These are phyloP conservation scores for Erpornis zantholeuca DNA, from an alignment of 2,113 vertebrate species.

Conservation along the genomic window DNA sequence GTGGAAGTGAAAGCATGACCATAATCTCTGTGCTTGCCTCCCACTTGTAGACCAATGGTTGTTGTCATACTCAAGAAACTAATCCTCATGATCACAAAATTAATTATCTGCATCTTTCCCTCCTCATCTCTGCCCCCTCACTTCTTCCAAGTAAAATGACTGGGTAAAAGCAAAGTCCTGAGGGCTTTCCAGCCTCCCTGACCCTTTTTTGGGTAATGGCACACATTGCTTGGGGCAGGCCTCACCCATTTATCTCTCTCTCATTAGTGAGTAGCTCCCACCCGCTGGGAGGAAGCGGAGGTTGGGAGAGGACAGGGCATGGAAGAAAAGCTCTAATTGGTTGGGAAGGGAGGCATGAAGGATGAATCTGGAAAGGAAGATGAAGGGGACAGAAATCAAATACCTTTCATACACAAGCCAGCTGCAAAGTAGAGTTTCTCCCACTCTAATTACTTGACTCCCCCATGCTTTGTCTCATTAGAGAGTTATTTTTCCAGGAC, in stretches of 20 bases:
- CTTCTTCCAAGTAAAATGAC: not conserved
- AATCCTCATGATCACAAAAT: not conserved
- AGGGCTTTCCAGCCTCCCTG: not conserved
- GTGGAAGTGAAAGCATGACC: not conserved
- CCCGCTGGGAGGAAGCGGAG: not conserved
- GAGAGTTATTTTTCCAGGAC: conserved; percentile 3
- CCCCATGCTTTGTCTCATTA: conserved; percentile 14
- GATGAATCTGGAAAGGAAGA: not conserved
- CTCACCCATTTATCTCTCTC: not conserved
- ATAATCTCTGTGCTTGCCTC: not conserved
- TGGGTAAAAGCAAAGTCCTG: not conserved
- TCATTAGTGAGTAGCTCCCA: not conserved
- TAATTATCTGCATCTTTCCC: not conserved
- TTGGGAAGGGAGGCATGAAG: not conserved
- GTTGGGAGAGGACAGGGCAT: not conserved
- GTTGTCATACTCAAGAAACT: not conserved
- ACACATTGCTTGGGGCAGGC: not conserved
- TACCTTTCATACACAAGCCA: not conserved
- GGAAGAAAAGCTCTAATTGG: not conserved
- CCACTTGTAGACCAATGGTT: fast-evolving
- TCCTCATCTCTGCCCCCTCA: not conserved
- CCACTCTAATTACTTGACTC: not conserved
- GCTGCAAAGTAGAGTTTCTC: not conserved
- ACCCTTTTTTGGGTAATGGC: not conserved
- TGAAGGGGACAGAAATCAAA: not conserved